Evolutionary conservation across 2,113 vertebrate genomes (phyloP), one percentile per base, ranked within the genome.

Genomic region (Gopherus evgoodei): DNA sequence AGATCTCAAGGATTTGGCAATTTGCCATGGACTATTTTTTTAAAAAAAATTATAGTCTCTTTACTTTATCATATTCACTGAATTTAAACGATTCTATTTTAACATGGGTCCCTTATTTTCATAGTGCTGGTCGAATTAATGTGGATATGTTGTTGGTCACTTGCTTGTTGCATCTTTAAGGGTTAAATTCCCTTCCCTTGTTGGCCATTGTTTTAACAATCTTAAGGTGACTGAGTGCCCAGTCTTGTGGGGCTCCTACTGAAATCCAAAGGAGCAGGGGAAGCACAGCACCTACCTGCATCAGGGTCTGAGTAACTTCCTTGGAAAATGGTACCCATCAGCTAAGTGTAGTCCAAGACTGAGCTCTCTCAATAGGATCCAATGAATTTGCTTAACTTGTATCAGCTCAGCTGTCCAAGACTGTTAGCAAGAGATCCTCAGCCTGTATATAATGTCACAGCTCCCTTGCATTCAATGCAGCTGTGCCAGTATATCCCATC

Each of bases 31-130:
- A 80, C 52, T 69, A 89, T 89, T 76, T 90, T 89, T 47, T 11
- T 42, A 5, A 76, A 83, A 44, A 44, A 44, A 44, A 44, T 2
- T 1, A 0, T n/a, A 0, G 52, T 1, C 7, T 78, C 0, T 22
- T 42, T 5, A 27, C 10, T 49, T 49, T 49, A 5, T 38, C 38
- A 5, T 83, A 85, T 82, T n/a, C 22, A 31, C 24, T 24, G 14
- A 81, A 53, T 11, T 59, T 1, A 0, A 69, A 2, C 4, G 11
- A 1, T 2, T 85, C 12, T 56, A 3, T 24, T 44, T 84, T 53
- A 47, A 11, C 0, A 16, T 27, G 65, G 31, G 17, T 11, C 65
- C 8, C 65, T 91, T 85, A n/a, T 72, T 56, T 47, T 78, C 44
- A 2, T 29, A 72, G 85, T 27, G 0, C 85, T 14, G 6, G 24